Conservation (phyloP, 2,888 invertebrate genomes). For the Campoplex capitator region DNA sequence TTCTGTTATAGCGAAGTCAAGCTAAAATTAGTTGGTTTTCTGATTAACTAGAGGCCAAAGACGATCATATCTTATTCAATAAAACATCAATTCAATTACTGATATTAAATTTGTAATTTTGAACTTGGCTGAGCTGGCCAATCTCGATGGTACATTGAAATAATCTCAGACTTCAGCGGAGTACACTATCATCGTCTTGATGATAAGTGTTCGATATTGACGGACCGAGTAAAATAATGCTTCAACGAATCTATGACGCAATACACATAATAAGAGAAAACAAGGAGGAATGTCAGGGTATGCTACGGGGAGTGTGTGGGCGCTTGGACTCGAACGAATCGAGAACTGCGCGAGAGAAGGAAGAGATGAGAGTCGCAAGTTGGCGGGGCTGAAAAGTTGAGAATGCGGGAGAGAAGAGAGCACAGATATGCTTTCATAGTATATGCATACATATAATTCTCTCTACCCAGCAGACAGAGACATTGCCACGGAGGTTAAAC, state of each 20-base stretch:
- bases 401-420: constrained; percentile 58
- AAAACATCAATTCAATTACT: too few relatives aligned
- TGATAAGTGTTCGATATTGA: constrained; percentile 24
- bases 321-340: constrained; percentile 41
- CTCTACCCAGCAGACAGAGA: constrained; percentile 77
- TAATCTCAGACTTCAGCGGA: neutral
- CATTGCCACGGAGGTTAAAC: constrained; percentile 82
- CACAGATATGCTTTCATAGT: constrained; percentile 47
- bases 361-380: constrained; percentile 55
- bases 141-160: neutral
- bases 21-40: too few relatives aligned
- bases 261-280: constrained; percentile 23
- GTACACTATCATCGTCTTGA: neutral
- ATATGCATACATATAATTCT: constrained; percentile 26
- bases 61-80: too few relatives aligned
- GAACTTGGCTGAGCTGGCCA: neutral
- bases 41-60: too few relatives aligned
- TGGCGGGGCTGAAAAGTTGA: constrained; percentile 61
- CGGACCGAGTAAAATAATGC: neutral
- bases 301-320: constrained; percentile 69
- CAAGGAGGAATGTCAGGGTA: constrained; percentile 62
- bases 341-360: constrained; percentile 20
- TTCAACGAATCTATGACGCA: neutral
- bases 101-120: too few relatives aligned
- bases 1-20: too few relatives aligned